Base-by-base conservation (phyloP, 2,113 vertebrate species). In the Scomber scombrus region DNA sequence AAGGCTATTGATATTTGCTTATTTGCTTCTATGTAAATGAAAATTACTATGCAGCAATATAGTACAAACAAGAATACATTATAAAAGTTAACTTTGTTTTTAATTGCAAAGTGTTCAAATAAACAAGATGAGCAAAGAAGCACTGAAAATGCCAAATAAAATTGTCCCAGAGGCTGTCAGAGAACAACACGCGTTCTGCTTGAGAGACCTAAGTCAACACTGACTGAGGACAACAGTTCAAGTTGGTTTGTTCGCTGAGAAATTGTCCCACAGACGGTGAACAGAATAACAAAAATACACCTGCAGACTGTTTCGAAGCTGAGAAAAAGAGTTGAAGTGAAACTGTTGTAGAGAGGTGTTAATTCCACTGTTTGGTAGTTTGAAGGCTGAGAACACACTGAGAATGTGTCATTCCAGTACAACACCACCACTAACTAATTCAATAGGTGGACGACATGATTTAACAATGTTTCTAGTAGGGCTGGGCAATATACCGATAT, bases 201-300 rank as follows among this genome's bases (percentile, higher is more conserved):
- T 21, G 11, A 56, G 13, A 70, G 29, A 15, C 4, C 19, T n/a
- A 40, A 40, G 21, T 18, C 9, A 56, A 19, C 14, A 54, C 34
- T 47, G 19, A 57, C 52, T 52, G 51, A 21, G 18, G 26, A 43
- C 5, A 76, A 16, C 23, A 56, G 75, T 31, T 40, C 9, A 40
- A 40, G 34, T 9, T 40, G 34, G 34, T 79, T 71, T 57, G 43
- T 63, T 47, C 34, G 6, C 47, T 51, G 26, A 31, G 50, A n/a
- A 54, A 40, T 21, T 40, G 34, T 31, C n/a, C 13, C 50, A 54
- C 16, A 34, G 50, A 11, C n/a, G 6, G 47, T 51, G 50, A 50
- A 54, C n/a, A 34, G 50, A 15, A 43, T 34, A 68, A 40, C 10
- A 43, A 19, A 40, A 40, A 40, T 40, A 26, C 46, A 14, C 31